Percentiles rank a stretch among this genome's conserved stretches.
These are phyloP conservation scores for Brachyopa scutellaris DNA, from an alignment of 2,888 invertebrate species.

Conservation along the genomic window DNA sequence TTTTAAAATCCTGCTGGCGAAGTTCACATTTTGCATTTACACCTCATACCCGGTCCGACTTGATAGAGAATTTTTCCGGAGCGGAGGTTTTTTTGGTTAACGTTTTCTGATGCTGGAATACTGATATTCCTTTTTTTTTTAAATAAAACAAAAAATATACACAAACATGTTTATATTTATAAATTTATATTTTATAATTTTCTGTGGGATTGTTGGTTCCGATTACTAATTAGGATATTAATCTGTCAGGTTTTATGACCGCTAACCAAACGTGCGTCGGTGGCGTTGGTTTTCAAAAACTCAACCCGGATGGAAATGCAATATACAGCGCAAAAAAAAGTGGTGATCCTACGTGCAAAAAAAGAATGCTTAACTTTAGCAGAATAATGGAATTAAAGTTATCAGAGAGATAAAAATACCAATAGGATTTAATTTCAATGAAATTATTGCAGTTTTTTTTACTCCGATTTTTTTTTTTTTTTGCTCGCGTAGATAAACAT, in stretches of 20 bases:
- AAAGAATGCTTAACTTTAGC: slow-evolving; percentile 9
- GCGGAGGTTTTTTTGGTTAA: background rate
- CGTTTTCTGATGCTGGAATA: slow-evolving; percentile 23
- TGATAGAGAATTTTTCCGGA: background rate
- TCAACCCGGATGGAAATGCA: slow-evolving; percentile 18
- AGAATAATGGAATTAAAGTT: slow-evolving; percentile 49
- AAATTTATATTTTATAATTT: slow-evolving; percentile 43
- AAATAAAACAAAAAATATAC: slow-evolving; percentile 6
- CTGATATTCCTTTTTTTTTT: slow-evolving; percentile 25
- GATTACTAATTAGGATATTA: slow-evolving; percentile 74
- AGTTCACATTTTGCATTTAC: slow-evolving; percentile 60
- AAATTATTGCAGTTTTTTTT: slow-evolving; percentile 55
- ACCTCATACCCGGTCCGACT: slow-evolving; percentile 39
- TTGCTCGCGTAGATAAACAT: slow-evolving; percentile 11
- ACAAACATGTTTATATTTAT: slow-evolving; percentile 14
- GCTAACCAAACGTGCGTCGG: slow-evolving; percentile 57
- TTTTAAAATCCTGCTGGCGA: slow-evolving; percentile 37
- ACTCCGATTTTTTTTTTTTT: background rate
- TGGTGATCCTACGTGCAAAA: too few species aligned
- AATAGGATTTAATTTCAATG: slow-evolving; percentile 48
- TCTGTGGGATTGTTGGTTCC: slow-evolving; percentile 56
- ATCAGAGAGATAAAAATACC: slow-evolving; percentile 46
- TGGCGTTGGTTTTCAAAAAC: slow-evolving; percentile 24
- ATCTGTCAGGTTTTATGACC: slow-evolving; percentile 73
- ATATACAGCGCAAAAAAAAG: background rate